phyloP scores from a whole-genome alignment of 2,888 invertebrate species.

The Brachypterus glaber region DNA sequence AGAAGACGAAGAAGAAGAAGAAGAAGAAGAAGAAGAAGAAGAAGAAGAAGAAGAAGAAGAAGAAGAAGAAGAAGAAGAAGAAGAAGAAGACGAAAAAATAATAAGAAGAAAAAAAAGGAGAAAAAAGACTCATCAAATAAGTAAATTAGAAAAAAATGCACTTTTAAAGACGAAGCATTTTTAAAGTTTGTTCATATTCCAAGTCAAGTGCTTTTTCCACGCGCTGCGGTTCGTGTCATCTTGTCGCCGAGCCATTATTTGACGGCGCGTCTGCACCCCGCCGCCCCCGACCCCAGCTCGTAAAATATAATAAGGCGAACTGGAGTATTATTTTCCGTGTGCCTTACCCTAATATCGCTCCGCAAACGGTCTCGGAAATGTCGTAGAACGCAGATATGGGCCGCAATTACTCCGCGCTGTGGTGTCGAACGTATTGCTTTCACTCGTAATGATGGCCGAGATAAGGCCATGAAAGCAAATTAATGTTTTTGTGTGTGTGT shows the following conservation, averaged over 20 bases:
- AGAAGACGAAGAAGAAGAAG: no score
- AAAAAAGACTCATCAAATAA: no score
- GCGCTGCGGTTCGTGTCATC: constrained; percentile 11
- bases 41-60: no score
- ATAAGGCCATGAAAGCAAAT: no score
- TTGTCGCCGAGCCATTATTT: constrained; percentile 28
- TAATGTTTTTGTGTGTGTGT: no score
- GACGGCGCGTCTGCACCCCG: constrained; percentile 20
- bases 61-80: no score
- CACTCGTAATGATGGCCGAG: background rate
- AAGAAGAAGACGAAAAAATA: no score
- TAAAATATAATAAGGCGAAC: constrained; percentile 32
- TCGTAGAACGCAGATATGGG: constrained; percentile 1
- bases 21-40: no score
- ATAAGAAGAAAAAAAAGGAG: no score
- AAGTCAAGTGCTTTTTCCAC: background rate
- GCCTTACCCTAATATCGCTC: constrained; percentile 27
- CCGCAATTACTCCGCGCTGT: constrained; percentile 2
- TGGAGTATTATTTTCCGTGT: constrained; percentile 31
- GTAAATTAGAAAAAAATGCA: no score
- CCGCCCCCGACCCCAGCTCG: constrained; percentile 25
- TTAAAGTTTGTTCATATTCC: constrained; percentile 3
- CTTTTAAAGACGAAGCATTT: no score
- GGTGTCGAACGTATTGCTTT: constrained; percentile 3
- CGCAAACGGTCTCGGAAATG: constrained; percentile 16